Evolutionary conservation across 2,888 invertebrate genomes (phyloP).

Genomic region (Drosophila kambysellisi): DNA sequence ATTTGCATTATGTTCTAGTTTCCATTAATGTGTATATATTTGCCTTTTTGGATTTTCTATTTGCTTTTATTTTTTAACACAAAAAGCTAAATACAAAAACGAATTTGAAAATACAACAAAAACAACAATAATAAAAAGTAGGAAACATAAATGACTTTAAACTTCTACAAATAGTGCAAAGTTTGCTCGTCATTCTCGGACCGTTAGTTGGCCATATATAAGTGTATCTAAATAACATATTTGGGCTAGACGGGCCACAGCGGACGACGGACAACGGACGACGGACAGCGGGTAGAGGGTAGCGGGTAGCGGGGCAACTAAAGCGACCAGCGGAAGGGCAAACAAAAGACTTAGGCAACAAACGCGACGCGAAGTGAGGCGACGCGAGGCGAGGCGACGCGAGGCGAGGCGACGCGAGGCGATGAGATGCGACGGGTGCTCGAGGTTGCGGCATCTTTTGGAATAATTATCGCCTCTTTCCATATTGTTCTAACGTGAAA

Average conservation of each 20-base stretch:
- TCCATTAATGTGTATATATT: slow-evolving; percentile 54
- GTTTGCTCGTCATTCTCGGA: slow-evolving; percentile 54
- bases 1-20: slow-evolving; percentile 69
- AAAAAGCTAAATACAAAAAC: slow-evolving; percentile 25
- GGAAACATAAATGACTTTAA: slow-evolving; percentile 30
- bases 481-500: slow-evolving; percentile 81
- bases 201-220: slow-evolving; percentile 70
- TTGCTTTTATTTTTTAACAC: slow-evolving; percentile 48
- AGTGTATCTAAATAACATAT: slow-evolving; percentile 62
- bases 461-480: slow-evolving; percentile 77
- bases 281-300: background rate
- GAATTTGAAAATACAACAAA: slow-evolving; percentile 10
- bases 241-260: slow-evolving; percentile 46
- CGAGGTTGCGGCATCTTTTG: slow-evolving; percentile 61
- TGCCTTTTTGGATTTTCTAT: slow-evolving; percentile 56
- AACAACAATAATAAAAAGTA: background rate
- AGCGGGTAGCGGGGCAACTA: slow-evolving; percentile 12
- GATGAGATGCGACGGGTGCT: slow-evolving; percentile 31
- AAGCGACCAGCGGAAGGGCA: slow-evolving; percentile 54
- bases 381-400: slow-evolving; percentile 6
- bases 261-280: background rate
- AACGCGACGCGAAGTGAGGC: slow-evolving; percentile 27
- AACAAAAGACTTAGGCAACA: slow-evolving; percentile 68
- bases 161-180: slow-evolving; percentile 57
- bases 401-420: slow-evolving; percentile 5